A percentile compares a stretch with the other conserved stretches of the same genome.
Conservation (phyloP, 2,888 invertebrate genomes). For the Mythimna loreyi region DNA sequence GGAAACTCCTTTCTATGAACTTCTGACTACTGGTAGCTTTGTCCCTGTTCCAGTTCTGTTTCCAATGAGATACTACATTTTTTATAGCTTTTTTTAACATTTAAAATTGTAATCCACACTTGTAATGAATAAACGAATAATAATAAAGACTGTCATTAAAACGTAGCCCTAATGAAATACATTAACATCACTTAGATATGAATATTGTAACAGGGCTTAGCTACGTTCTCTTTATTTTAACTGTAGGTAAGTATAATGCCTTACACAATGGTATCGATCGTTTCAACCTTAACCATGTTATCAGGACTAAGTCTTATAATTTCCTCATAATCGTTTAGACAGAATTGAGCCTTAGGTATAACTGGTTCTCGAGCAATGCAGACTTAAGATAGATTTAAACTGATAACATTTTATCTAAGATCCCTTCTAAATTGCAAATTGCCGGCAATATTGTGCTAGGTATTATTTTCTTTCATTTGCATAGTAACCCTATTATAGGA, state of each 20-base stretch:
- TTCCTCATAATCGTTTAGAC: slow-evolving; percentile 20
- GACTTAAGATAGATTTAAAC: slow-evolving; percentile 12
- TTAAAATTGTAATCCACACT: too few species aligned
- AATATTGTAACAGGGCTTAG: too few species aligned
- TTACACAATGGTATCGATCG: neutral
- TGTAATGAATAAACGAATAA: too few species aligned
- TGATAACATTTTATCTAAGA: slow-evolving; percentile 19
- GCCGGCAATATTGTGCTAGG: slow-evolving; percentile 17
- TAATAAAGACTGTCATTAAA: too few species aligned
- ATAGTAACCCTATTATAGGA: slow-evolving; percentile 8
- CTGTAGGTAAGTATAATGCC: neutral
- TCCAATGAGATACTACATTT: too few species aligned
- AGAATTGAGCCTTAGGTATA: neutral
- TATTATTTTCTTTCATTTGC: slow-evolving; percentile 26
- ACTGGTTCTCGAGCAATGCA: slow-evolving; percentile 17
- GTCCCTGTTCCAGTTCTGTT: too few species aligned
- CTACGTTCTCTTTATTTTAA: neutral
- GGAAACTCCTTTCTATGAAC: too few species aligned
- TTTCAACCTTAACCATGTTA: slow-evolving; percentile 8
- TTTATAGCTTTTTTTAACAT: too few species aligned
- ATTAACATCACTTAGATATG: too few species aligned
- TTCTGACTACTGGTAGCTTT: too few species aligned
- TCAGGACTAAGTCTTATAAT: slow-evolving; percentile 10
- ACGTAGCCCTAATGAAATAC: too few species aligned
- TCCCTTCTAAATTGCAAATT: slow-evolving; percentile 43